phyloP scores from a whole-genome alignment of 1,140 invertebrate genomes.

The Lanistes nyassanus region DNA sequence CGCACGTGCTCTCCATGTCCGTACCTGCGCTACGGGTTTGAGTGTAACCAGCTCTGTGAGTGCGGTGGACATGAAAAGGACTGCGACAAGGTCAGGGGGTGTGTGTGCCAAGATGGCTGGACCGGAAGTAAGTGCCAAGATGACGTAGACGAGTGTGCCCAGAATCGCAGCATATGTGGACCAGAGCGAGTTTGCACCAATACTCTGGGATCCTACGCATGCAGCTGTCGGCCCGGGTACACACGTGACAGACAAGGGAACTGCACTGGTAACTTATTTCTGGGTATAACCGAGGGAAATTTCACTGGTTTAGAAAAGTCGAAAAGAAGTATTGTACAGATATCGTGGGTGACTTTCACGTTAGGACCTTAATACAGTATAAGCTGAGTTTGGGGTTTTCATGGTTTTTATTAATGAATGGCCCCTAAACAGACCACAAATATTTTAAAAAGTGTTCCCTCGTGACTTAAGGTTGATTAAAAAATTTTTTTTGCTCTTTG shows the following conservation, averaged over 20 bases:
- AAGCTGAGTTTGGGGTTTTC: too few species aligned
- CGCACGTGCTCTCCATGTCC: slow-evolving; percentile 13
- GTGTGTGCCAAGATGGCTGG: slow-evolving; percentile 43
- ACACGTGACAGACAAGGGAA: not conserved
- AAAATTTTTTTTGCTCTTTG: not conserved
- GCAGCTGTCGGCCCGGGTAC: slow-evolving; percentile 39
- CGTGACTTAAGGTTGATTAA: not conserved
- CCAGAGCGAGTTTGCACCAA: slow-evolving; percentile 32
- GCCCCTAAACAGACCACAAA: too few species aligned
- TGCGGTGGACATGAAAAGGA: slow-evolving; percentile 18
- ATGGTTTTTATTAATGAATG: too few species aligned
- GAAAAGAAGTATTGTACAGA: too few species aligned
- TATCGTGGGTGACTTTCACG: too few species aligned
- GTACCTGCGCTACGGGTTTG: slow-evolving; percentile 28
- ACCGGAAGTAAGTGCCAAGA: slow-evolving; percentile 36
- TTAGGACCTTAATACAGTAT: too few species aligned
- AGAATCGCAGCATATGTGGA: not conserved
- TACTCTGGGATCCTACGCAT: slow-evolving; percentile 36
- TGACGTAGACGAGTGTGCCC: slow-evolving; percentile 40
- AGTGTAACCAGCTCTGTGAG: slow-evolving; percentile 32
- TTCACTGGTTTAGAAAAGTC: too few species aligned
- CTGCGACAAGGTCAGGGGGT: slow-evolving; percentile 33
- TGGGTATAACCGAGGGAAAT: too few species aligned
- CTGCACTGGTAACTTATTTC: slow-evolving; percentile 26
- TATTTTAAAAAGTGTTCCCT: not conserved